These are phyloP conservation scores for Pseudochirops cupreus DNA, from an alignment of 2,797 vertebrate species.

Conservation along the genomic window DNA sequence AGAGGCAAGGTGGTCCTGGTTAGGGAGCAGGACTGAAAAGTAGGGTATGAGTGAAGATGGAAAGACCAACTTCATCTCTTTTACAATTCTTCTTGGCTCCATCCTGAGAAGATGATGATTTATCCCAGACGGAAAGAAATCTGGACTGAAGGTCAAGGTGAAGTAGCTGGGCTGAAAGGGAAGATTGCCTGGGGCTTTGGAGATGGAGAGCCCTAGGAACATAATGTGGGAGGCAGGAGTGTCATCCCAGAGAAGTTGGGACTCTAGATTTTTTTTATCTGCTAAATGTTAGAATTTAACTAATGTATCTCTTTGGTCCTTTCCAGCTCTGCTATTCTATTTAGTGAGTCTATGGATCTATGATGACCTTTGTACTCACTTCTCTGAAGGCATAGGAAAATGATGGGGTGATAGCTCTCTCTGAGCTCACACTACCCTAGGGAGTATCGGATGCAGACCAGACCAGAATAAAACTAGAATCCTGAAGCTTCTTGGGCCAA, in stretches of 20 bases:
- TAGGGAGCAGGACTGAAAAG: neutral
- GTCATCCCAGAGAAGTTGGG: neutral
- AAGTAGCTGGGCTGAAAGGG: neutral
- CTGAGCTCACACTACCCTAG: neutral
- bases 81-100: neutral
- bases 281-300: neutral
- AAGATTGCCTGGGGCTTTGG: neutral
- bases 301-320: neutral
- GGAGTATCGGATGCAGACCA: conserved; percentile 38
- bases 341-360: neutral
- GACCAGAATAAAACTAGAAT: neutral
- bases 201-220: neutral
- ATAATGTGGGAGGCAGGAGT: conserved; percentile 22
- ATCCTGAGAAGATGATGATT: neutral
- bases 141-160: neutral
- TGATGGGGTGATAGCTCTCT: neutral
- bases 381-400: neutral
- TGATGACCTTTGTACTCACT: neutral
- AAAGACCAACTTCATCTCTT: neutral
- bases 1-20: neutral
- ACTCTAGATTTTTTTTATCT: neutral
- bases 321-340: conserved; percentile 20
- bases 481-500: conserved; percentile 14
- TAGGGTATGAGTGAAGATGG: neutral
- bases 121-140: neutral